Evolutionary conservation across 2,888 invertebrate species (phyloP).

Genomic region (Ptychoptera contaminata): DNA sequence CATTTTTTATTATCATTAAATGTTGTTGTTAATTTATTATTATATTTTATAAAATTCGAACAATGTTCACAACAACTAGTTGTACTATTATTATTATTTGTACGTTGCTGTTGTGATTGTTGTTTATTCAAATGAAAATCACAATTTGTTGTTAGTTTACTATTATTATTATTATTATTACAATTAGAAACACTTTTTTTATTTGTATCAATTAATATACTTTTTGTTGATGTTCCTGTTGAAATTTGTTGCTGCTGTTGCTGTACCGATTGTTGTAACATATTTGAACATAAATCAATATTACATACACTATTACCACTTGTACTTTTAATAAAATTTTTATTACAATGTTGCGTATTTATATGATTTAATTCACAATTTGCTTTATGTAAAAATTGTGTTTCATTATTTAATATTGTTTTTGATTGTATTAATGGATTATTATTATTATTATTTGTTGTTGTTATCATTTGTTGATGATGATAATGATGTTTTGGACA

Average conservation of each 20-base stretch:
- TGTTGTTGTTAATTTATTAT: too few relatives aligned
- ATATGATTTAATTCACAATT: too few relatives aligned
- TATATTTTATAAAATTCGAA: too few relatives aligned
- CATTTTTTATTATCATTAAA: background rate
- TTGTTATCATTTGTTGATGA: constrained; percentile 8
- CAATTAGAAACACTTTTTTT: too few relatives aligned
- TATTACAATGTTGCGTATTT: background rate
- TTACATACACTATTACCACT: constrained; percentile 13
- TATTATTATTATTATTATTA: too few relatives aligned
- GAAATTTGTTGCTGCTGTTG: constrained; percentile 15
- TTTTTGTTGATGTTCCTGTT: background rate
- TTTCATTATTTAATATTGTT: background rate
- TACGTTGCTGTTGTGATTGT: too few relatives aligned
- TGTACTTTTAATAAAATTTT: constrained; percentile 8
- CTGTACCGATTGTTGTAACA: constrained; percentile 6
- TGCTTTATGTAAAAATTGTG: background rate
- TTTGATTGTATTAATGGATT: background rate
- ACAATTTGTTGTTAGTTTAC: too few relatives aligned
- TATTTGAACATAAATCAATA: constrained; percentile 11
- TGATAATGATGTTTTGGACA: constrained; percentile 1
- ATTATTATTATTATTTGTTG: background rate
- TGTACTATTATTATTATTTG: too few relatives aligned
- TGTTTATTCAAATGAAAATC: too few relatives aligned
- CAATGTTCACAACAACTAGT: too few relatives aligned
- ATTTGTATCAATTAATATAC: too few relatives aligned